phyloP scores from a whole-genome alignment of 92 coral and sea anemone species.

The Porites lobata region DNA sequence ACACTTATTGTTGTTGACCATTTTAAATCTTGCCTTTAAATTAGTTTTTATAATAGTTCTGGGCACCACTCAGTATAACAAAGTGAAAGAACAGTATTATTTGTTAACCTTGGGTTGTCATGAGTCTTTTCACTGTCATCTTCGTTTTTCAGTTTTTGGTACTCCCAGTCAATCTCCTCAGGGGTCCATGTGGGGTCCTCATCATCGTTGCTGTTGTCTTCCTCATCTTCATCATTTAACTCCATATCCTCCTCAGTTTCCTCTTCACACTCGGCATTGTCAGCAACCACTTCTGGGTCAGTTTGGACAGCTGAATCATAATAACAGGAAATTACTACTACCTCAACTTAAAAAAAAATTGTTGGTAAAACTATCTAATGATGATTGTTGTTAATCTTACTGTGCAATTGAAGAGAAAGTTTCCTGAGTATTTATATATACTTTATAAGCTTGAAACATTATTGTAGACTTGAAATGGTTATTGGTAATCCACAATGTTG shows the following conservation, averaged over 20 bases:
- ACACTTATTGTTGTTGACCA: not conserved
- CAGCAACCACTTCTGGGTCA: not conserved
- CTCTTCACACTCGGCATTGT: not conserved
- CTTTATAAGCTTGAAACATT: too few species aligned
- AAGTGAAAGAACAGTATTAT: slow-evolving; percentile 11
- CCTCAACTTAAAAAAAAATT: slow-evolving; percentile 1
- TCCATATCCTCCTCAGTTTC: slow-evolving; percentile 17
- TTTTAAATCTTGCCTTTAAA: not conserved
- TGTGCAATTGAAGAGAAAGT: not conserved
- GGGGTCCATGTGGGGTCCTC: slow-evolving; percentile 34
- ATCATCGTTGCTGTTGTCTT: not conserved
- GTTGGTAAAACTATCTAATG: slow-evolving; percentile 4
- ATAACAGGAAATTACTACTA: slow-evolving; percentile 11
- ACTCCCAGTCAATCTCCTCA: slow-evolving; percentile 6
- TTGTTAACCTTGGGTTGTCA: slow-evolving; percentile 25
- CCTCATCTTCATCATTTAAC: not conserved
- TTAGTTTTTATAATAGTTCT: not conserved
- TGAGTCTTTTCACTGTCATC: slow-evolving; percentile 21
- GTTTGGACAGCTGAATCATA: slow-evolving; percentile 21
- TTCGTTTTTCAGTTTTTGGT: not conserved
- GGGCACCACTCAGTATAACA: slow-evolving; percentile 12
- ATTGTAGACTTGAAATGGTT: too few species aligned
- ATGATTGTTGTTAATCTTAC: not conserved
- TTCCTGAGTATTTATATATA: too few species aligned
- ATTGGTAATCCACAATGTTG: too few species aligned